Percentiles rank a stretch among this genome's conserved stretches.
Conservation (phyloP, 2,113 vertebrate genomes). For the Charadrius vociferus region DNA sequence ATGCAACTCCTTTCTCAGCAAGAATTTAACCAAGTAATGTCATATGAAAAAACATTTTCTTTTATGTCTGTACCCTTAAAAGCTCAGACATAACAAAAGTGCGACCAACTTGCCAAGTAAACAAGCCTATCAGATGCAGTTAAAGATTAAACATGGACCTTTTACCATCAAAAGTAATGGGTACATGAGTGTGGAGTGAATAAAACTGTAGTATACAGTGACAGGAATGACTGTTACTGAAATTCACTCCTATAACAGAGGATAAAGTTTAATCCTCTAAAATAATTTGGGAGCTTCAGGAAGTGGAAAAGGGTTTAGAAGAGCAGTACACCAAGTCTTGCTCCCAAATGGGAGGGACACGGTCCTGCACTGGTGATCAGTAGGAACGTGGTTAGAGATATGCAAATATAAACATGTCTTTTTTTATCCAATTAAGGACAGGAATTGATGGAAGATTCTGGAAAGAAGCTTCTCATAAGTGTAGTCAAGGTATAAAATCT, state of each 20-base stretch:
- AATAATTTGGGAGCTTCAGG: too few relatives aligned
- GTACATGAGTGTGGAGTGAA: neutral
- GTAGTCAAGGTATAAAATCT: neutral
- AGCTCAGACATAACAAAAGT: neutral
- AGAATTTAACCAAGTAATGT: neutral
- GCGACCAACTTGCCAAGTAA: neutral
- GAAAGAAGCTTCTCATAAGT: neutral
- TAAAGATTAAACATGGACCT: neutral
- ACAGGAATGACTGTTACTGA: too few relatives aligned
- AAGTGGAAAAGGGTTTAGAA: too few relatives aligned
- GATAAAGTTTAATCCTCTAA: too few relatives aligned
- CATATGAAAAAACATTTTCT: neutral
- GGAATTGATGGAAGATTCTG: neutral
- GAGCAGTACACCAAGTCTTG: neutral
- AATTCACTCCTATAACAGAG: too few relatives aligned
- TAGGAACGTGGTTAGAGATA: neutral
- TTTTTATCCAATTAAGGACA: neutral
- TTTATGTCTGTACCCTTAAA: neutral
- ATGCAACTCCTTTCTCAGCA: neutral
- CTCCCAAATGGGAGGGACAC: neutral
- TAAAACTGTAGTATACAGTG: neutral
- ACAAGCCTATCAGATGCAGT: neutral
- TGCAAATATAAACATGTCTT: neutral
- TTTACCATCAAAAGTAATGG: neutral
- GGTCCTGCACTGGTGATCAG: neutral